Base-by-base conservation (phyloP, 2,797 vertebrate genomes). In the Tragelaphus eurycerus region DNA sequence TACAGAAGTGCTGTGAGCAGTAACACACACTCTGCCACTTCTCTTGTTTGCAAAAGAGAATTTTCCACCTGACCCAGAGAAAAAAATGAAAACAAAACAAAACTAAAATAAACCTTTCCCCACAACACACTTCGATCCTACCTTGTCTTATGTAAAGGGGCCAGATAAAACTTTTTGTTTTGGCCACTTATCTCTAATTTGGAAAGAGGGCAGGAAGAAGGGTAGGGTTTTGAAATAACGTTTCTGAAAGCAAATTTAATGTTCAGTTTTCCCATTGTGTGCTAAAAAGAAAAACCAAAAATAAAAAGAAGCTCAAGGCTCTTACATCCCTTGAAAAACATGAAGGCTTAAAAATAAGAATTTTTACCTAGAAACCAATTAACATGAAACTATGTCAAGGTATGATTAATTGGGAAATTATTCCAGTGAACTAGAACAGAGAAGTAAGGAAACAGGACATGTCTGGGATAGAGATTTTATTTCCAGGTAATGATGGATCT, bases 351-450 rank as follows among this genome's bases (percentile, higher is more conserved):
- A 76, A 86, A 74, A 59, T 62, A 62, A 85, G 54, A 88, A 87
- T 86, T 89, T 82, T 91, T 86, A 91, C 52, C 57, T 78, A 19
- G 52, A 67, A 92, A 82, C 11, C 64, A 90, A 82, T 79, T 38
- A 93, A 93, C 27, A 92, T 21, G 85, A 95, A 97, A 90, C 38
- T n/a, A 74, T 89, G 64, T 57, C 92, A 95, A 94, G 11, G 74
- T 84, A 52, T 43, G 54, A 55, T 13, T 96, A 81, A 90, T 1
- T 93, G 57, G 79, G 54, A 94, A 95, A 83, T 85, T 16, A 90
- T 79, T 78, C 38, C n/a, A 86, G 62, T 34, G 59, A 95, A 95
- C 34, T 85, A 83, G 46, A 90, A 86, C 54, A 92, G 76, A 91
- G 25, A 85, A 78, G 46, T 12, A 55, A 84, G 34, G 71, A 87